A percentile compares a stretch with the other conserved stretches of the same genome.
Conservation (phyloP, 2,888 invertebrate genomes). For the Spisula subtruncata region DNA sequence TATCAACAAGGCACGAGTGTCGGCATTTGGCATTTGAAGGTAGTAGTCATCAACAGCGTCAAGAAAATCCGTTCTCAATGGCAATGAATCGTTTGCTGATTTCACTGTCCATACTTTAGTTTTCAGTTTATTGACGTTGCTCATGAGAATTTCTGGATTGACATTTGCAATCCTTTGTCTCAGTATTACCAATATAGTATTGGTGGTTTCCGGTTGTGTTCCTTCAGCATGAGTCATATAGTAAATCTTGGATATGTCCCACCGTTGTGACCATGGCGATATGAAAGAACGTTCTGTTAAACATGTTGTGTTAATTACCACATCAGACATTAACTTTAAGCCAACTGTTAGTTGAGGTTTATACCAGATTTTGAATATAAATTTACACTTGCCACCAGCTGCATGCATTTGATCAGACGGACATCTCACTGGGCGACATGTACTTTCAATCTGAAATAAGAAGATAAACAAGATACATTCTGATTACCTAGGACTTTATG, state of each 20-base stretch:
- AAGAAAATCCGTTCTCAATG: neutral
- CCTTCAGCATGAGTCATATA: neutral
- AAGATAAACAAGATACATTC: too few relatives aligned
- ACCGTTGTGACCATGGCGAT: neutral
- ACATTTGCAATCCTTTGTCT: neutral
- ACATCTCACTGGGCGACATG: neutral
- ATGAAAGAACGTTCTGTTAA: neutral
- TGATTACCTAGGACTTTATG: too few relatives aligned
- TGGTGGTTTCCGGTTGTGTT: neutral
- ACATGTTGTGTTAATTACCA: neutral
- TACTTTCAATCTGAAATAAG: neutral
- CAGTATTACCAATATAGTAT: neutral
- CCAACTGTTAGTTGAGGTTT: neutral
- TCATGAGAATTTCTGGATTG: neutral
- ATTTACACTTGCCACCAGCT: neutral
- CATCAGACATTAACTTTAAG: neutral
- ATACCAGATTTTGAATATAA: neutral
- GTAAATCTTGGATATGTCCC: neutral
- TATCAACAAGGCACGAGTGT: neutral
- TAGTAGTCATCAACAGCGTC: neutral
- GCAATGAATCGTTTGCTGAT: neutral
- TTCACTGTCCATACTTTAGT: neutral
- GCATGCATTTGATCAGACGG: neutral
- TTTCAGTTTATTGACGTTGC: neutral
- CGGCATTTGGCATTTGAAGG: too few relatives aligned